These are phyloP conservation scores for Cotesia congregata DNA, from an alignment of 2,888 invertebrate species.

Conservation along the genomic window DNA sequence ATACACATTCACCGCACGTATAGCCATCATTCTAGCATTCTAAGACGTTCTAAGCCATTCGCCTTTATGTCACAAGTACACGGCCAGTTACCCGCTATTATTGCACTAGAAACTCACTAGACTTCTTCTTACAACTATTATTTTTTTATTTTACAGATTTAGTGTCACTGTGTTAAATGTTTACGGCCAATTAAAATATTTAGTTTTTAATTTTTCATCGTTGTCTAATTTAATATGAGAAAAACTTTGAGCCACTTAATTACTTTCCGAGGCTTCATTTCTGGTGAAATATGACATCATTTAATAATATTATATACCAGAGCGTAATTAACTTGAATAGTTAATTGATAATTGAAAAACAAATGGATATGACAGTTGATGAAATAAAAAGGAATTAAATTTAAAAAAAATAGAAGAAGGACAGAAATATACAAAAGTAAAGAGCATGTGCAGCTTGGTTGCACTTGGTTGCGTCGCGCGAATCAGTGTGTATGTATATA, in stretches of 20 bases:
- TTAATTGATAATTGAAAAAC: slow-evolving; percentile 15
- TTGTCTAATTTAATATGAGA: not conserved
- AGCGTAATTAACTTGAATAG: slow-evolving; percentile 3
- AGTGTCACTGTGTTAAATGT: not conserved
- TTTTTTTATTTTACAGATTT: not conserved
- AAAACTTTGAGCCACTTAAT: no score
- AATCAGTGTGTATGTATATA: not conserved
- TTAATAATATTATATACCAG: not conserved
- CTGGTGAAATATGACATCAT: not conserved
- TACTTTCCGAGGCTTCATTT: not conserved
- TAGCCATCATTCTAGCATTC: not conserved
- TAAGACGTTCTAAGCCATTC: not conserved
- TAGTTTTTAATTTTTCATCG: not conserved
- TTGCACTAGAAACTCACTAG: not conserved
- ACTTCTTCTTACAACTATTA: not conserved
- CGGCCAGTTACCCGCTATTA: not conserved
- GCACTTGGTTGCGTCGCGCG: slow-evolving; percentile 27
- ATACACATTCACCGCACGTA: not conserved
- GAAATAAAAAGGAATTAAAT: not conserved
- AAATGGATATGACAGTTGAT: slow-evolving; percentile 12
- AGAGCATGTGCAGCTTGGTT: slow-evolving; percentile 35
- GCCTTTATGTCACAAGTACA: not conserved
- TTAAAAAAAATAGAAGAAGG: slow-evolving; percentile 30
- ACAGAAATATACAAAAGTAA: slow-evolving; percentile 43
- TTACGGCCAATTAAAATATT: not conserved